Evolutionary conservation across 2,113 vertebrate species (phyloP).

Genomic region (Sus scrofa): T2T-Sscrofa CM000819.6:117062001-117062500

Average conservation of each 20-base stretch:
- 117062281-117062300: neutral
- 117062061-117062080: neutral
- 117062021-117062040: neutral
- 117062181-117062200: slow-evolving; percentile 18
- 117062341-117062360: neutral
- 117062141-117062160: neutral
- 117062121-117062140: neutral
- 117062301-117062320: neutral
- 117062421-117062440: neutral
- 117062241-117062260: neutral
- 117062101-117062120: neutral
- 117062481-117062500: neutral
- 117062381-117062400: neutral
- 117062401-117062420: neutral
- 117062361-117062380: neutral
- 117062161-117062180: neutral
- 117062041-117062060: neutral
- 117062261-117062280: neutral
- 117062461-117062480: slow-evolving; percentile 49
- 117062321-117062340: neutral
- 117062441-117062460: slow-evolving; percentile 39
- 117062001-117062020: neutral
- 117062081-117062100: neutral
- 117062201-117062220: slow-evolving; percentile 36
- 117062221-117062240: neutral